Percentiles rank a stretch among this genome's conserved stretches.
These are phyloP conservation scores for Ormyrus labotus DNA, from an alignment of 2,888 invertebrate genomes.

Conservation along the genomic window DNA sequence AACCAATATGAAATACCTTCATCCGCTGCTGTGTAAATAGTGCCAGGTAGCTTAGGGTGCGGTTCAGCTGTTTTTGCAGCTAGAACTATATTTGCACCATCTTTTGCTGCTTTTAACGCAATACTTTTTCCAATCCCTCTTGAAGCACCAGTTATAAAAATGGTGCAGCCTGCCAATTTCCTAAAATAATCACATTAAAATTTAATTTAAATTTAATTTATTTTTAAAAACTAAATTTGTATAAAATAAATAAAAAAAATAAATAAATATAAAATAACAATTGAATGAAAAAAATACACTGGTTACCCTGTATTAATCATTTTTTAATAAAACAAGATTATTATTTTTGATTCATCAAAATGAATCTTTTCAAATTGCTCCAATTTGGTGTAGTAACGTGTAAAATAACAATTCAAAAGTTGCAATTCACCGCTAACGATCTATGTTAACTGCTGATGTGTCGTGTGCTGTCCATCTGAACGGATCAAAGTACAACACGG, in stretches of 20 bases:
- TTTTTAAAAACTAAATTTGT: not conserved
- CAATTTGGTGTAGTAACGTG: not conserved
- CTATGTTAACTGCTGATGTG: not conserved
- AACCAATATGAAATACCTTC: slow-evolving; percentile 81
- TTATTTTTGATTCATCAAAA: slow-evolving; percentile 1
- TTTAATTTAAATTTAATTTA: slow-evolving; percentile 11
- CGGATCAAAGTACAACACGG: slow-evolving; percentile 36
- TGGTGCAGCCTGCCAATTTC: slow-evolving; percentile 89
- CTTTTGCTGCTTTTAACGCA: slow-evolving; percentile 92
- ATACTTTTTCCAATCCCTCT: slow-evolving; percentile 97
- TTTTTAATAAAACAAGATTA: slow-evolving; percentile 25
- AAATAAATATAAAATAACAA: not conserved
- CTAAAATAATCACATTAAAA: slow-evolving; percentile 71
- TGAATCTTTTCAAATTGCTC: not conserved
- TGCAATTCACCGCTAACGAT: slow-evolving; percentile 42
- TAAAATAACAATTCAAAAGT: slow-evolving; percentile 21
- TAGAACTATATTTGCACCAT: slow-evolving; percentile 94
- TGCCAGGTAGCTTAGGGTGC: slow-evolving; percentile 94
- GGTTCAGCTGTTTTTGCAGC: slow-evolving; percentile 94
- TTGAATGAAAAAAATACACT: not conserved
- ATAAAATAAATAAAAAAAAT: not conserved
- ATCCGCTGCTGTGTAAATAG: slow-evolving; percentile 92
- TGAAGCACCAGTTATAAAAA: slow-evolving; percentile 97
- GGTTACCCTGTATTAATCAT: slow-evolving; percentile 60
- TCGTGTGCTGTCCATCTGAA: not conserved